phyloP scores from a whole-genome alignment of 2,888 invertebrate species.

The Bombyx huttoni region DNA sequence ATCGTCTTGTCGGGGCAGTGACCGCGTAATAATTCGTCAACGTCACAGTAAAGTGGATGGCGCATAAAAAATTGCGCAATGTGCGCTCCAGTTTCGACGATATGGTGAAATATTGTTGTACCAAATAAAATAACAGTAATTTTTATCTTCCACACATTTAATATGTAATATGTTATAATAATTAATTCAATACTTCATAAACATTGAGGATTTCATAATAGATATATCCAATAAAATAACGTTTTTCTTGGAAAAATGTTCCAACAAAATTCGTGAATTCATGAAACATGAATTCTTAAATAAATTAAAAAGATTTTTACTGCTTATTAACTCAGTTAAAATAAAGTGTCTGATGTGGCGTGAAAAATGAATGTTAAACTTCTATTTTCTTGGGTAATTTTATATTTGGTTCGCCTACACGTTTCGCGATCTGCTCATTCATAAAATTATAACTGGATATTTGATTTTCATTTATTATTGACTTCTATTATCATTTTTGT shows the following conservation, averaged over 20 bases:
- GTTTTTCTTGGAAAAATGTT: too few species aligned
- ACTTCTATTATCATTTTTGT: constrained; percentile 1
- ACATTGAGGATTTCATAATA: too few species aligned
- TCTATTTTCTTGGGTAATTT: neutral
- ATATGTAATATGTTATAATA: neutral
- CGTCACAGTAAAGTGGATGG: constrained; percentile 26
- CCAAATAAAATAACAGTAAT: neutral
- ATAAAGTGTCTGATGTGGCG: neutral
- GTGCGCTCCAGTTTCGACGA: constrained; percentile 26
- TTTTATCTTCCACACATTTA: neutral
- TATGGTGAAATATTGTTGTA: constrained; percentile 15
- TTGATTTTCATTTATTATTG: too few species aligned
- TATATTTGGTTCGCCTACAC: neutral
- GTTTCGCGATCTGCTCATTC: neutral
- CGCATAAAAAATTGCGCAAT: constrained; percentile 35
- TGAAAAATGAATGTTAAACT: neutral
- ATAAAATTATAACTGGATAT: too few species aligned
- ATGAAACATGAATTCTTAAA: neutral
- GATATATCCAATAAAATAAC: too few species aligned
- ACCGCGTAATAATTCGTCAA: constrained; percentile 34
- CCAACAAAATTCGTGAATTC: too few species aligned
- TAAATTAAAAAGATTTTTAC: neutral
- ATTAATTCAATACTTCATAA: neutral
- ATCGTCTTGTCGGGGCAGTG: constrained; percentile 22
- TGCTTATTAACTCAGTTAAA: neutral